These are phyloP conservation scores for Platyrinchus mystaceus DNA, from an alignment of 2,797 vertebrate species.

Conservation along the genomic window DNA sequence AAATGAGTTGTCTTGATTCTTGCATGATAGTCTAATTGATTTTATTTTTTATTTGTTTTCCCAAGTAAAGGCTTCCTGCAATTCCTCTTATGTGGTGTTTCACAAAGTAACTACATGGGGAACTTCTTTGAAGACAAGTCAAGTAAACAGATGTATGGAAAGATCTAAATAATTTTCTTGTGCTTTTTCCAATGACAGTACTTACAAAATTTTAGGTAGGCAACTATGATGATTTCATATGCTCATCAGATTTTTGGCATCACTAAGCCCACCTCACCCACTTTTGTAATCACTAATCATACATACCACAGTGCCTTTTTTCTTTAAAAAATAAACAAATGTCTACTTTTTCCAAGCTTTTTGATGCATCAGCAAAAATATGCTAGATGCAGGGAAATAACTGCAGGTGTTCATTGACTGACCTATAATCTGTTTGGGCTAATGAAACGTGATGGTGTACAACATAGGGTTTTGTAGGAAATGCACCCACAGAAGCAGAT, in stretches of 20 bases:
- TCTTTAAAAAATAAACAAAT: background rate
- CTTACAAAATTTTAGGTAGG: background rate
- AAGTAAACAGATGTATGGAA: background rate
- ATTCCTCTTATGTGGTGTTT: background rate
- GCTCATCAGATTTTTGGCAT: background rate
- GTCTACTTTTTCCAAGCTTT: background rate
- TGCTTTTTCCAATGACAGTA: background rate
- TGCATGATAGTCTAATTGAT: background rate
- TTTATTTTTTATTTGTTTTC: background rate
- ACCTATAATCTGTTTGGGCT: background rate
- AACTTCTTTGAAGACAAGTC: background rate
- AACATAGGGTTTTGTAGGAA: background rate
- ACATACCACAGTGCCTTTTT: background rate
- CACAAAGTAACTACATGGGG: background rate
- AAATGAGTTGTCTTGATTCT: background rate
- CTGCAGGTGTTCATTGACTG: background rate
- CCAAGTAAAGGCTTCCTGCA: background rate
- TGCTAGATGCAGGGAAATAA: background rate
- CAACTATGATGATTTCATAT: background rate
- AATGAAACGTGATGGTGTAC: constrained; percentile 11
- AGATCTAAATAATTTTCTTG: background rate
- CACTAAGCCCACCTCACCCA: background rate
- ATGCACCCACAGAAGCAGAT: background rate
- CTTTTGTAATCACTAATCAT: background rate
- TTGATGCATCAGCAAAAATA: background rate